phyloP scores from a whole-genome alignment of 2,888 invertebrate species.

The Tachina lurida region DNA sequence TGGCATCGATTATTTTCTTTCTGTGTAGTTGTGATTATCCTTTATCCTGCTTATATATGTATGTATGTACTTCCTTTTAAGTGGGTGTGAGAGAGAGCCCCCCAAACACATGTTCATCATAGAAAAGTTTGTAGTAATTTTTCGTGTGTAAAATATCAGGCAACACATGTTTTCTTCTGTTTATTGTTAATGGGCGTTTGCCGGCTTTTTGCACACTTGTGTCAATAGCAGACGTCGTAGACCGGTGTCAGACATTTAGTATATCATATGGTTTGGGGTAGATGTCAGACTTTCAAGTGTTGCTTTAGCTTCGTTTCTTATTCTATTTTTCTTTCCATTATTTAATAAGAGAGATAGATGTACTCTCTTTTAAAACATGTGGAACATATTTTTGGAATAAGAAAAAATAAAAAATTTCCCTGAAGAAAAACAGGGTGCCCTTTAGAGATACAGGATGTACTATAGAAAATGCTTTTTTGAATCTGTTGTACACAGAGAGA shows the following conservation, averaged over 20 bases:
- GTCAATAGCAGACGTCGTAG: slow-evolving; percentile 15
- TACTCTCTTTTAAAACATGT: not conserved
- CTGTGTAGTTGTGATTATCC: slow-evolving; percentile 35
- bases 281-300: slow-evolving; percentile 32
- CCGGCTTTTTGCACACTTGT: slow-evolving; percentile 62
- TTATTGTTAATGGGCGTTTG: slow-evolving; percentile 23
- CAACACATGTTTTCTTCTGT: slow-evolving; percentile 63
- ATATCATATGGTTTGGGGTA: slow-evolving; percentile 43
- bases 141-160: slow-evolving; percentile 5
- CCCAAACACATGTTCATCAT: slow-evolving; percentile 28
- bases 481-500: too few species aligned
- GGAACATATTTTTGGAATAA: slow-evolving; percentile 16
- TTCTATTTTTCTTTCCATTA: not conserved
- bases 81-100: slow-evolving; percentile 55
- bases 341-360: not conserved
- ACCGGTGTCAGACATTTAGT: slow-evolving; percentile 43
- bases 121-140: slow-evolving; percentile 21
- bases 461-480: not conserved
- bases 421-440: slow-evolving; percentile 18
- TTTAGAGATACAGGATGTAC: not conserved
- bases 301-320: not conserved
- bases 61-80: not conserved
- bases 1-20: slow-evolving; percentile 60
- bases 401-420: not conserved
- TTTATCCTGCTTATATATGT: slow-evolving; percentile 13